These are phyloP conservation scores for Sciurus carolinensis DNA, from an alignment of 2,797 vertebrate genomes.

Conservation along the genomic window DNA sequence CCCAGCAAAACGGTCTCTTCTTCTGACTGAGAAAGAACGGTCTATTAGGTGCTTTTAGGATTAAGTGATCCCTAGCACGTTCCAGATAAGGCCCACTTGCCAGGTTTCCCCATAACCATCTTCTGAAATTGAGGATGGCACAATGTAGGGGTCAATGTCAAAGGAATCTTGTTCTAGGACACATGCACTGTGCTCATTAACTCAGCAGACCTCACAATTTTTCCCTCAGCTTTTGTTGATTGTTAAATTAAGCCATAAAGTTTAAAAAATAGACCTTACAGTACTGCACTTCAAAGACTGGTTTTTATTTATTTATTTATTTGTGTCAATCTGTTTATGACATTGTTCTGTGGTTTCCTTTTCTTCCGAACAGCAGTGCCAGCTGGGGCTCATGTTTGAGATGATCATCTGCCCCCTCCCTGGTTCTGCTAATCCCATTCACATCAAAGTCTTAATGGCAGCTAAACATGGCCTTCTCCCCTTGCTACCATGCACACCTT, in stretches of 20 bases:
- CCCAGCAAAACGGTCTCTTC: neutral
- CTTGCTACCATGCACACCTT: neutral
- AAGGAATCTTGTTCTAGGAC: neutral
- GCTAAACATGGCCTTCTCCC: neutral
- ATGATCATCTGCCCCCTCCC: neutral
- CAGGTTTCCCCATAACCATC: neutral
- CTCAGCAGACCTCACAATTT: neutral
- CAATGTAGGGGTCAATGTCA: neutral
- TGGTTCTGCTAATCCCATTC: neutral
- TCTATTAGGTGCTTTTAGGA: neutral
- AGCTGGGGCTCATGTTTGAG: neutral
- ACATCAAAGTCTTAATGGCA: neutral
- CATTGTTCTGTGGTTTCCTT: neutral
- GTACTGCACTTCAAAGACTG: neutral
- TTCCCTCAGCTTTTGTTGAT: neutral
- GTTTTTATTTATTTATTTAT: neutral
- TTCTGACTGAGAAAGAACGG: neutral
- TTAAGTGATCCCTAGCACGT: neutral
- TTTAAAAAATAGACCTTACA: neutral
- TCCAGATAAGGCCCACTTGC: neutral
- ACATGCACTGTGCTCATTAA: neutral
- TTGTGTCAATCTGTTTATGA: neutral
- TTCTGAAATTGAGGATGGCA: neutral
- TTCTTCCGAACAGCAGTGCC: neutral
- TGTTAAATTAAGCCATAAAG: neutral